phyloP scores from a whole-genome alignment of 2,797 vertebrate species.

The Pteronotus mesoamericanus region DNA sequence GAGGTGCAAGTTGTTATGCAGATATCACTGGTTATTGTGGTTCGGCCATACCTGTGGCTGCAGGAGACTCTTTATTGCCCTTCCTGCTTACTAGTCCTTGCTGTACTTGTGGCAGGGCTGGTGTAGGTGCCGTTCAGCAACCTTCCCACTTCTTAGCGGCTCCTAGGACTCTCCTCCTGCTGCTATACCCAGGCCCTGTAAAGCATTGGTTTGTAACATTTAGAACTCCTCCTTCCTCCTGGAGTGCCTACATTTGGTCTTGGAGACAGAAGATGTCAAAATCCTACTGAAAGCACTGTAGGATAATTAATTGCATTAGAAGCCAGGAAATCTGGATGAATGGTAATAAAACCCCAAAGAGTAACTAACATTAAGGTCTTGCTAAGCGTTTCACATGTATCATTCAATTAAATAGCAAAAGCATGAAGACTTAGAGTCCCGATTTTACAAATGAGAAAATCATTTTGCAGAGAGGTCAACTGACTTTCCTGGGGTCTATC shows the following conservation, averaged over 20 bases:
- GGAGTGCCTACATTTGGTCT: not conserved
- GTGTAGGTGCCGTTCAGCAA: accelerated
- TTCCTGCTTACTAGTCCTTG: accelerated
- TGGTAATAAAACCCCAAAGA: not conserved
- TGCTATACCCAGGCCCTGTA: not conserved
- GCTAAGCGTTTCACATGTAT: not conserved
- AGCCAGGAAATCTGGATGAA: not conserved
- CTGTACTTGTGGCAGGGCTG: no score
- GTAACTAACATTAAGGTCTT: not conserved
- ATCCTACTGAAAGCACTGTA: not conserved
- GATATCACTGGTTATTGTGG: not conserved
- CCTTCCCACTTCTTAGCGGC: not conserved
- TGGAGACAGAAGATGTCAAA: not conserved
- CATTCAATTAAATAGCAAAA: not conserved
- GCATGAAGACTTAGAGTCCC: not conserved
- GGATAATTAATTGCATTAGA: not conserved
- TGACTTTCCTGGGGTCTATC: not conserved
- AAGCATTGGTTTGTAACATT: not conserved
- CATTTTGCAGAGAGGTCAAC: not conserved
- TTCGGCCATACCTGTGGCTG: not conserved
- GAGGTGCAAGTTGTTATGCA: not conserved
- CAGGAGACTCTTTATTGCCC: not conserved
- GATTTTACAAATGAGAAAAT: not conserved
- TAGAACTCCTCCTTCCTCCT: not conserved
- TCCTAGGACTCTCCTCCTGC: not conserved